phyloP scores from a whole-genome alignment of 2,113 vertebrate species.

The Eublepharis macularius region DNA sequence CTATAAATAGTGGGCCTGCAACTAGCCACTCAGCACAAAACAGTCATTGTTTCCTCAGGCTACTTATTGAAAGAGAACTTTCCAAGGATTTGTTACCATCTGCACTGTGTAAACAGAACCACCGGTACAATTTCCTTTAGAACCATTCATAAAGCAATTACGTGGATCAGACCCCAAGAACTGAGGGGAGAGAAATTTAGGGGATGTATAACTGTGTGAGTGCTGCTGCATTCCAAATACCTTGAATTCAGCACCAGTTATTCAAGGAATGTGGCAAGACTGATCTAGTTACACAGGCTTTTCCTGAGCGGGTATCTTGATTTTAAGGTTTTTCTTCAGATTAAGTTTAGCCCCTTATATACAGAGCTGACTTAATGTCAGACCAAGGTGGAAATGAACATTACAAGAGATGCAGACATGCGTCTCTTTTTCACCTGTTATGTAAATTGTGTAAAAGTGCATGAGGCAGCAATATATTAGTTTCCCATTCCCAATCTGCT shows the following conservation, averaged over 20 bases:
- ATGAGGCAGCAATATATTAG: neutral
- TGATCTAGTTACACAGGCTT: constrained; percentile 10
- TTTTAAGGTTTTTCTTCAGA: neutral
- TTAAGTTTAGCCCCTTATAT: neutral
- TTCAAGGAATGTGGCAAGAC: neutral
- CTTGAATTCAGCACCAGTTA: neutral
- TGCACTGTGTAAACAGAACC: neutral
- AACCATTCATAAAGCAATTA: neutral
- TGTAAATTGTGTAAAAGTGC: neutral
- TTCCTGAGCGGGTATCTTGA: neutral
- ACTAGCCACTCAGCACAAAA: neutral
- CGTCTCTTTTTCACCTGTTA: neutral
- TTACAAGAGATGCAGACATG: neutral
- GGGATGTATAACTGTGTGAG: neutral
- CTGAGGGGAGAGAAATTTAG: neutral
- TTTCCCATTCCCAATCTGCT: neutral
- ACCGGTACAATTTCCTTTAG: neutral
- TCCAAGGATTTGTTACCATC: neutral
- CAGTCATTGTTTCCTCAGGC: neutral
- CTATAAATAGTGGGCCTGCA: too few relatives aligned
- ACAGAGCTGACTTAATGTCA: neutral
- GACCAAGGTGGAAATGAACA: neutral
- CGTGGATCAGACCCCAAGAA: neutral
- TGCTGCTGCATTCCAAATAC: neutral
- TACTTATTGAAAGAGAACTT: neutral